These are phyloP conservation scores for Origma solitaria DNA, from an alignment of 2,113 vertebrate species.

Conservation along the genomic window DNA sequence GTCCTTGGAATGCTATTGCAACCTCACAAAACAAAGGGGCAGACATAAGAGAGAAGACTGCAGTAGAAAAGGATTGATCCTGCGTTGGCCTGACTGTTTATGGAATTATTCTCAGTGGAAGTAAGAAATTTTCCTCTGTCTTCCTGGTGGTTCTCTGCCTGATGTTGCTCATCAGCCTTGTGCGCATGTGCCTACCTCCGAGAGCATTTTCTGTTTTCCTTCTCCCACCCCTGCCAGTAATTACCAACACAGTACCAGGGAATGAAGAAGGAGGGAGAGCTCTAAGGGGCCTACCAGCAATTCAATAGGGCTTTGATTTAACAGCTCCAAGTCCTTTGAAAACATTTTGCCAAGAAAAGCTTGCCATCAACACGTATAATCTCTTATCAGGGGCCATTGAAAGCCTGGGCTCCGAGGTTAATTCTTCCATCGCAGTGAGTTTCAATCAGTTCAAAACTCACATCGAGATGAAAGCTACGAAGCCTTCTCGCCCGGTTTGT, in stretches of 20 bases:
- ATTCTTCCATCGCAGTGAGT: slow-evolving; percentile 98
- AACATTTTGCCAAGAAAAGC: slow-evolving; percentile 88
- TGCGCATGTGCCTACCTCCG: not conserved
- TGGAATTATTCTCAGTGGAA: not conserved
- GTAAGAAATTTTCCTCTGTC: not conserved
- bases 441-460: slow-evolving; percentile 99
- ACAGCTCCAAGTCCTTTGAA: slow-evolving; percentile 88
- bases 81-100: not conserved
- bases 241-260: slow-evolving; percentile 18
- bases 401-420: slow-evolving; percentile 94
- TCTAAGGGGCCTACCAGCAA: slow-evolving; percentile 50
- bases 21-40: not conserved
- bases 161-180: not conserved
- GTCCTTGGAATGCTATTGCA: not conserved
- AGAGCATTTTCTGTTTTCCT: not conserved
- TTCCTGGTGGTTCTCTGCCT: not conserved
- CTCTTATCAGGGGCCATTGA: slow-evolving; percentile 97
- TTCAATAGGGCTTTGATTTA: slow-evolving; percentile 85
- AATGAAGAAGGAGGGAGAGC: slow-evolving; percentile 26
- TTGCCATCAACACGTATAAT: slow-evolving; percentile 99
- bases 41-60: not conserved
- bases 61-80: not conserved
- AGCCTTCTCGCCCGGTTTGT: slow-evolving; percentile 78
- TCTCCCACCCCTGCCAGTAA: slow-evolving; percentile 11
- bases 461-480: slow-evolving; percentile 95